These are phyloP conservation scores for Ericerus pela DNA, from an alignment of 1,140 invertebrate species.

Conservation along the genomic window DNA sequence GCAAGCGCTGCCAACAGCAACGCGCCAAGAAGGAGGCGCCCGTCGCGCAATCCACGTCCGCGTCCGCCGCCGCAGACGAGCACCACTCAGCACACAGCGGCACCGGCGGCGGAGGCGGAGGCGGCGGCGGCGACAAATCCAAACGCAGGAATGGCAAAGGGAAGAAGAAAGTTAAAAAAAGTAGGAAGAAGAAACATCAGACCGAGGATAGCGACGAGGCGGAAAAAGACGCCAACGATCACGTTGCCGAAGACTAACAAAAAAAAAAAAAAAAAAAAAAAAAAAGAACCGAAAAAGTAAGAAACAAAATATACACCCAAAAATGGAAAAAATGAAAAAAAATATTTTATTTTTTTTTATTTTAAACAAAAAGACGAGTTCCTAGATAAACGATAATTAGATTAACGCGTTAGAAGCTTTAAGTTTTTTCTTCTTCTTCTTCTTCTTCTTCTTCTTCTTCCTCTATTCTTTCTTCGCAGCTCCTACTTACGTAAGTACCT, in stretches of 20 bases:
- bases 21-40: background rate
- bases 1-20: conserved; percentile 3
- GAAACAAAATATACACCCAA: background rate
- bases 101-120: conserved; percentile 12
- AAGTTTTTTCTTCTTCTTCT: conserved; percentile 7
- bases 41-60: conserved; percentile 11
- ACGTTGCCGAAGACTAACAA: background rate
- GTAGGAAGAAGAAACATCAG: background rate
- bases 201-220: background rate
- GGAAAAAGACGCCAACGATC: background rate
- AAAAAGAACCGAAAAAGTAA: background rate
- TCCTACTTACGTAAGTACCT: no score
- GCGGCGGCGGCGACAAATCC: background rate
- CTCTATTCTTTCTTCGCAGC: no score
- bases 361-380: background rate
- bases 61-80: background rate
- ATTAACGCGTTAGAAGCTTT: conserved; percentile 10
- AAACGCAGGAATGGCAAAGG: conserved; percentile 8
- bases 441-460: no score
- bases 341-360: background rate
- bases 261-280: background rate
- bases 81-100: conserved; percentile 11
- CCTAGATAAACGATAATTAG: conserved; percentile 7
- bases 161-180: conserved; percentile 14
- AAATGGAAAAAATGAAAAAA: background rate